Percentiles rank a stretch among this genome's conserved stretches.
phyloP scores from a whole-genome alignment of 1,140 invertebrate species.

The Armadillidium nasatum region DNA sequence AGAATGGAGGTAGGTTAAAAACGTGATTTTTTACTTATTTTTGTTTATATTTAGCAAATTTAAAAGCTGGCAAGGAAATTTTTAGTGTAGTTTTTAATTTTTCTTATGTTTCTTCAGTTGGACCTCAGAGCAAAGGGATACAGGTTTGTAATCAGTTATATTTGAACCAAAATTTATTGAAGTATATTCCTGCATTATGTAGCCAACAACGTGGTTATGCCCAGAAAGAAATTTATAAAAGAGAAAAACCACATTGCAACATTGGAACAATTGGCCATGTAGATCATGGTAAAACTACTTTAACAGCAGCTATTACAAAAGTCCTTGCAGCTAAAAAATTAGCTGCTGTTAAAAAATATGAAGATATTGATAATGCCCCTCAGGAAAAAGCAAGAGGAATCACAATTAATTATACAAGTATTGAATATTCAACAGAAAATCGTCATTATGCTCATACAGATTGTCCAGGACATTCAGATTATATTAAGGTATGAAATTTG shows the following conservation, averaged over 20 bases:
- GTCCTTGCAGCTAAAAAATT: constrained; percentile 57
- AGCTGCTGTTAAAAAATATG: constrained; percentile 74
- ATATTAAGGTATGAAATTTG: constrained; percentile 72
- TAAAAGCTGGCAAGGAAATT: too few relatives aligned
- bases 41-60: too few relatives aligned
- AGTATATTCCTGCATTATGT: too few relatives aligned
- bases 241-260: constrained; percentile 90
- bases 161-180: too few relatives aligned
- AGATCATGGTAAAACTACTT: constrained; percentile 96
- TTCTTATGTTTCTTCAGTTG: too few relatives aligned
- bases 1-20: too few relatives aligned
- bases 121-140: too few relatives aligned
- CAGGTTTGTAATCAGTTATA: too few relatives aligned
- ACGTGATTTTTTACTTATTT: too few relatives aligned
- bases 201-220: constrained; percentile 21
- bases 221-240: constrained; percentile 44
- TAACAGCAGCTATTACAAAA: constrained; percentile 95
- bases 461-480: constrained; percentile 95
- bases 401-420: constrained; percentile 91
- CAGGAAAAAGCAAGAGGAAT: constrained; percentile 93
- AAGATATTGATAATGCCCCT: constrained; percentile 90
- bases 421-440: constrained; percentile 79
- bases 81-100: too few relatives aligned
- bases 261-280: constrained; percentile 97
- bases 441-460: constrained; percentile 93